These are phyloP conservation scores for Mola mola DNA, from an alignment of 2,113 vertebrate species.

Conservation along the genomic window DNA sequence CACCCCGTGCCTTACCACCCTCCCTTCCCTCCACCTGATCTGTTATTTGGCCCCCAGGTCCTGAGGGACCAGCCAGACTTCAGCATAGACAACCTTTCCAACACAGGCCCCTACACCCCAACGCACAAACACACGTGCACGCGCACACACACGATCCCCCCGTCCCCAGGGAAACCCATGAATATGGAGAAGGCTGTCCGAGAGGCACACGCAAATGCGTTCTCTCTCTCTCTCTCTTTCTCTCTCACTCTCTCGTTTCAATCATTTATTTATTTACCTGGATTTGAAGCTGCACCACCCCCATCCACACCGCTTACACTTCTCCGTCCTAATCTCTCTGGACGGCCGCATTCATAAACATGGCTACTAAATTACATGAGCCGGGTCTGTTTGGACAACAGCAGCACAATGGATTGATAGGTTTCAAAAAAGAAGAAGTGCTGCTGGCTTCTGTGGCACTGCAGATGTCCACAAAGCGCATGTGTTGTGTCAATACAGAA, in stretches of 20 bases:
- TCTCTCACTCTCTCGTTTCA: slow-evolving; percentile 53
- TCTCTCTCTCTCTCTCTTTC: slow-evolving; percentile 12
- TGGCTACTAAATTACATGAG: slow-evolving; percentile 40
- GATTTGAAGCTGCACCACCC: slow-evolving; percentile 68
- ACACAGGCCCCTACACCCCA: slow-evolving; percentile 48
- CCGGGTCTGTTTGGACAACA: slow-evolving; percentile 14
- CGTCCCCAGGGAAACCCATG: slow-evolving; percentile 77
- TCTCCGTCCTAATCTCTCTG: no score
- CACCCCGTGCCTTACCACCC: slow-evolving; percentile 39
- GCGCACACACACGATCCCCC: slow-evolving; percentile 43
- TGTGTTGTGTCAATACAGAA: slow-evolving; percentile 50
- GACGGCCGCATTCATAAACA: slow-evolving; percentile 47
- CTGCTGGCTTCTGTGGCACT: slow-evolving; percentile 31
- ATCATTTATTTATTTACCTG: slow-evolving; percentile 76
- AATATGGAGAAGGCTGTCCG: slow-evolving; percentile 78
- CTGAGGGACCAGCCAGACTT: slow-evolving; percentile 63
- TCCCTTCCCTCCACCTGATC: slow-evolving; percentile 58
- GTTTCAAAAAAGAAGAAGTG: slow-evolving; percentile 29
- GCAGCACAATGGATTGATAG: slow-evolving; percentile 5
- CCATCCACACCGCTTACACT: slow-evolving; percentile 5
- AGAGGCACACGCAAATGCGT: slow-evolving; percentile 62
- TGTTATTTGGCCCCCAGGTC: slow-evolving; percentile 52
- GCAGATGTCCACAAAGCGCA: slow-evolving; percentile 48
- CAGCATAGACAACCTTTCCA: slow-evolving; percentile 56
- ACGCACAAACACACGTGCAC: slow-evolving; percentile 22